Base-by-base conservation (phyloP, 2,888 invertebrate species). In the Creontiades dilutus region DNA sequence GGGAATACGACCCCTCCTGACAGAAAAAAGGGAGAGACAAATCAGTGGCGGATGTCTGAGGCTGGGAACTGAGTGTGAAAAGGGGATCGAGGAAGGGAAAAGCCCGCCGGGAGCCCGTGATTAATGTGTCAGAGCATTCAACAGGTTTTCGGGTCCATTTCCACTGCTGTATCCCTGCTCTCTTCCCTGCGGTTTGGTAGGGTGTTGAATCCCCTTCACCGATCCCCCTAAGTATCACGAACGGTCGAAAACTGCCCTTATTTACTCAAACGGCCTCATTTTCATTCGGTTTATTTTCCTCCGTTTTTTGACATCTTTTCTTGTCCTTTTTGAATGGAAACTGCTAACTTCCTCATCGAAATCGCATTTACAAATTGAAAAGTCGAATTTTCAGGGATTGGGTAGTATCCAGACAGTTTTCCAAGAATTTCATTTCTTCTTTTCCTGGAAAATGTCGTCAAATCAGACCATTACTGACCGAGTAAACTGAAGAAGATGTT, bases 131-230 rank as follows among this genome's bases (percentile, higher is more conserved):
- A 89, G 61, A 68, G 89, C 89, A 75, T 89, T 81, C 89, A 89
- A 89, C 89, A 89, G 89, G 89, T 89, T 89, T 81, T 89, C 87
- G 89, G 82, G 89, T 89, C 89, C 89, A 89, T 89, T 89, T 84
- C 81, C 89, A 89, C 68, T 68, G 61, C 68, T 81, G 55, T 88
- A 81, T 89, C 89, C 61, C 81, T 57, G 47, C 86, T 89, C 89
- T 82, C 81, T 57, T 75, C 86, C 28, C 68, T 57, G 55, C 61
- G 57, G 55, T 37, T 78, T 11, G 16, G 0, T 52, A 52, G 82
- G 82, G 27, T 68, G 7, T 7, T 14, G 52, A 2, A 13, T 52
- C 52, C 2, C n/a, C 37, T 37, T 7, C 37, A 2, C 7, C 37
- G 7, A 37, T n/a, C 57, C 57, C 27, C 68, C 68, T 23, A 23